These are phyloP conservation scores for Drosophila parabipectinata DNA, from an alignment of 1,140 invertebrate species.

Conservation along the genomic window DNA sequence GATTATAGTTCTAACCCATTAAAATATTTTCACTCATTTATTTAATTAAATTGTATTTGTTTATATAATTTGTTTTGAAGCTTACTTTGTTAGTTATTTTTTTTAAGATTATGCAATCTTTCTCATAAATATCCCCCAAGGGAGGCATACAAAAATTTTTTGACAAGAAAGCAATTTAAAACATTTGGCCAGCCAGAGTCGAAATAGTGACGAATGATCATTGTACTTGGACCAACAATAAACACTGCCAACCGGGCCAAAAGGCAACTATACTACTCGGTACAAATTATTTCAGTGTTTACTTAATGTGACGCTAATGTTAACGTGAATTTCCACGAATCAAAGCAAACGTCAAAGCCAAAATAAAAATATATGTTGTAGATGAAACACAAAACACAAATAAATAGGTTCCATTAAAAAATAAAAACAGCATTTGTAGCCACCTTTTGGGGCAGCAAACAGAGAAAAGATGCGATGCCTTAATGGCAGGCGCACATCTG, in stretches of 20 bases:
- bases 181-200: constrained; percentile 27
- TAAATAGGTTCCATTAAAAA: constrained; percentile 57
- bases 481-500: constrained; percentile 40
- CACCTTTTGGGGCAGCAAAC: constrained; percentile 41
- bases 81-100: not conserved
- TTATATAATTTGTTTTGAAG: not conserved
- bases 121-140: constrained; percentile 17
- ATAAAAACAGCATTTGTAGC: constrained; percentile 47
- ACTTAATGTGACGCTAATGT: constrained; percentile 50
- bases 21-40: not conserved
- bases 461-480: constrained; percentile 47
- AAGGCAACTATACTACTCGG: not conserved
- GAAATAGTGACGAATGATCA: constrained; percentile 52
- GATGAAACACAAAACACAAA: constrained; percentile 49
- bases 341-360: constrained; percentile 54
- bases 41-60: not conserved
- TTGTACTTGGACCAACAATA: constrained; percentile 46
- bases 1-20: constrained; percentile 1
- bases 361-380: constrained; percentile 25
- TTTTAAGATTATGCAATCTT: constrained; percentile 31
- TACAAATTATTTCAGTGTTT: constrained; percentile 53
- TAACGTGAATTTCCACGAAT: constrained; percentile 57
- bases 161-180: constrained; percentile 49
- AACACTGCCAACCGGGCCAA: constrained; percentile 23
- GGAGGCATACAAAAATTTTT: constrained; percentile 19